phyloP scores from a whole-genome alignment of 1,140 invertebrate genomes.

The Eulimnadia texana region DNA sequence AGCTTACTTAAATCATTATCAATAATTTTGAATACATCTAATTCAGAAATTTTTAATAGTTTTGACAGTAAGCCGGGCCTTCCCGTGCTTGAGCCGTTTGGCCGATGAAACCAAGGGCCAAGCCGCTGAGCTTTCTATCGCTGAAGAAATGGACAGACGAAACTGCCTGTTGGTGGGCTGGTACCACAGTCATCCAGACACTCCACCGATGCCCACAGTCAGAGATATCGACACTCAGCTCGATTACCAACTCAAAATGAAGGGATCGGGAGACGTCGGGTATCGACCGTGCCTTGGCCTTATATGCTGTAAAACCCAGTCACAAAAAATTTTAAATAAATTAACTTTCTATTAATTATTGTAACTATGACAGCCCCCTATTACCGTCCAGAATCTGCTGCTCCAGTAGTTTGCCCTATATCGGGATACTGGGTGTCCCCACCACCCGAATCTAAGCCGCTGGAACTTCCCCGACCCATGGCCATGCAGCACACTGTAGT shows the following conservation, averaged over 20 bases:
- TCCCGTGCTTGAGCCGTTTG: constrained; percentile 70
- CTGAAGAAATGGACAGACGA: constrained; percentile 51
- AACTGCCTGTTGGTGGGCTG: constrained; percentile 74
- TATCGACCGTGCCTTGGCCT: constrained; percentile 86
- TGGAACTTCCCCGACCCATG: constrained; percentile 82
- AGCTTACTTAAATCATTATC: constrained; percentile 8
- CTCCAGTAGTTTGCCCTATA: constrained; percentile 45
- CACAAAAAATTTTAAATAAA: too few relatives aligned
- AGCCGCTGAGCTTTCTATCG: constrained; percentile 62
- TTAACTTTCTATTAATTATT: too few relatives aligned
- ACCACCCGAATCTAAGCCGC: constrained; percentile 73
- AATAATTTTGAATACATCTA: neutral
- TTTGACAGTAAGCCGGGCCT: constrained; percentile 70
- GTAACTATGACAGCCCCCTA: constrained; percentile 87
- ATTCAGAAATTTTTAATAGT: constrained; percentile 39
- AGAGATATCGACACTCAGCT: constrained; percentile 82
- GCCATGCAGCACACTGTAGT: constrained; percentile 67
- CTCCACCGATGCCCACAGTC: constrained; percentile 71
- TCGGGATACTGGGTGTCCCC: constrained; percentile 89
- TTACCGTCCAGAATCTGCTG: constrained; percentile 57
- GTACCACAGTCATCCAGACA: constrained; percentile 92
- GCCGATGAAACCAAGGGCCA: constrained; percentile 57
- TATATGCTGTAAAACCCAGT: constrained; percentile 65
- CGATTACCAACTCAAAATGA: constrained; percentile 89
- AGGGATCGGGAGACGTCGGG: constrained; percentile 68